Conservation (phyloP, 2,797 vertebrate species). For the Gadopsis bispinosus region DNA sequence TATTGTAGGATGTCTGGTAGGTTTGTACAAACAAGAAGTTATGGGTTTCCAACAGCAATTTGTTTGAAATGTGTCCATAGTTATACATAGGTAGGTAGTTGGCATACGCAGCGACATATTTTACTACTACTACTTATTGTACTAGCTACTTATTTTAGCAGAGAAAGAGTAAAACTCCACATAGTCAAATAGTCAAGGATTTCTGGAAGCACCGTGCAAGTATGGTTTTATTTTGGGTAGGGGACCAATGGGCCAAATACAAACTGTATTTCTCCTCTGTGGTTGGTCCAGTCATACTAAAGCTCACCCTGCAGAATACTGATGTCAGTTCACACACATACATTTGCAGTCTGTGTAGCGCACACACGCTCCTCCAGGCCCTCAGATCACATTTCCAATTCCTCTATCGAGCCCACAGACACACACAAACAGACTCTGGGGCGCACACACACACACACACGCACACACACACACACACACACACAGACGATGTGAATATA, state of each 20-base stretch:
- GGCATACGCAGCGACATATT: neutral
- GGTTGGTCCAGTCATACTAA: conserved; percentile 46
- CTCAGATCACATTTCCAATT: conserved; percentile 67
- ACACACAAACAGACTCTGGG: conserved; percentile 26
- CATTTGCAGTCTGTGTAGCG: conserved; percentile 56
- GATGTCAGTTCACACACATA: conserved; percentile 67
- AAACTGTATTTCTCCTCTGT: conserved; percentile 40
- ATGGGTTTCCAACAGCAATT: neutral
- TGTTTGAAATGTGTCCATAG: neutral
- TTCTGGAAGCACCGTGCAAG: neutral
- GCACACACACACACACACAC: conserved; percentile 3
- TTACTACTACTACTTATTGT: no score
- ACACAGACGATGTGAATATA: conserved; percentile 11
- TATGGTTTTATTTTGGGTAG: conserved; percentile 10
- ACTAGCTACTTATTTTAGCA: neutral
- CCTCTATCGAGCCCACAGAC: conserved; percentile 40
- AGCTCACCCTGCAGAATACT: conserved; percentile 67
- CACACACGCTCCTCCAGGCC: conserved; percentile 49
- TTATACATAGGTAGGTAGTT: neutral
- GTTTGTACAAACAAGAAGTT: neutral
- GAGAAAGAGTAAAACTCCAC: neutral
- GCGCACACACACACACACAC: conserved; percentile 26
- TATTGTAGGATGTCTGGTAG: neutral
- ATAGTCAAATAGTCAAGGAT: neutral
- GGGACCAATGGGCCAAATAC: conserved; percentile 21